Base-by-base conservation (phyloP, 2,797 vertebrate species). In the Platyrinchus mystaceus region DNA sequence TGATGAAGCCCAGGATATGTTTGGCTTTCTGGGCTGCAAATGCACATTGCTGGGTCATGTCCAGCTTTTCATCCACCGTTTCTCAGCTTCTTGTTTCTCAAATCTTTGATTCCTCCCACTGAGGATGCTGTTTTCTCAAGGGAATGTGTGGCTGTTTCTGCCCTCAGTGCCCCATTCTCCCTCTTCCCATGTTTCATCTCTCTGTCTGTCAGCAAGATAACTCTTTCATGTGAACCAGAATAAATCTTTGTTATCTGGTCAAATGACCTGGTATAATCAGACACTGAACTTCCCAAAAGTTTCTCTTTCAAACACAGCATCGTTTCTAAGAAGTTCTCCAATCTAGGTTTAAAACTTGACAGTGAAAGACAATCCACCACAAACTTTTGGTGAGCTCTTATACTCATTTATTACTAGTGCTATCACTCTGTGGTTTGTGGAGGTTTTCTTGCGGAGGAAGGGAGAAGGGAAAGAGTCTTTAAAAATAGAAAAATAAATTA, bases 401-500 rank as follows among this genome's bases (percentile, higher is more conserved):
- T 23, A 10, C 44, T 63, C 0, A 0, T 43, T 75, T 69, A 3
- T 24, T 76, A 32, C 81, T 63, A 5, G 70, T 77, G 59, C 39
- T 84, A 47, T 78, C 69, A 18, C 60, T 20, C 52, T 41, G 55
- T 12, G 81, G 59, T 37, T 68, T 70, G 44, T 69, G 44, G 39
- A 58, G 24, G 14, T 47, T 73, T 86, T 44, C 70, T 82, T 59
- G 44, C 0, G 0, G 47, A 75, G 19, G 30, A 76, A 56, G 41
- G 18, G 34, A 41, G 55, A 46, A 7, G 14, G 17, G 18, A 67
- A 69, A 44, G 43, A 34, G 18, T 43, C 41, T 74, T 80, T 85
- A 80, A 91, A 89, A 93, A 52, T 0, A 77, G 76, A 52, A 83
- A 91, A 84, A 79, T 30, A 73, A 75, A 77, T 60, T 37, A 49